Base-by-base conservation (phyloP, 2,113 vertebrate species). In the Paracyprichromis sp. region DNA sequence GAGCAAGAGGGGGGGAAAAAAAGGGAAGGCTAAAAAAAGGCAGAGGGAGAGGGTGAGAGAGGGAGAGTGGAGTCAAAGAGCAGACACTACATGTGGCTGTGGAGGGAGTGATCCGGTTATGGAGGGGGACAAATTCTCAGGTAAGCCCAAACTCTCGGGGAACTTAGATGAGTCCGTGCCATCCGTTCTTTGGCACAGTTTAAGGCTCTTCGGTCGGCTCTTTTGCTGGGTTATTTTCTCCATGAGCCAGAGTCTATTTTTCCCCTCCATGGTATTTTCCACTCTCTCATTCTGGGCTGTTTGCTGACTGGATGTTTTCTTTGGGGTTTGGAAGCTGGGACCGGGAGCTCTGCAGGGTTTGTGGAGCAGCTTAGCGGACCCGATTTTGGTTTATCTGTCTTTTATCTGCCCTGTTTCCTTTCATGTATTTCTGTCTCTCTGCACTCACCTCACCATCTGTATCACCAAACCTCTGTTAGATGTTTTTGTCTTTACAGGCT, bases 91-190 rank as follows among this genome's bases (percentile, higher is more conserved):
- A 97, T 97, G 96, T 97, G 96, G 96, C 96, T 96, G 96, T 96
- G 95, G 95, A 98, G 97, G 96, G 95, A 96, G 96, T 95, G 96
- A 92, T 34, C 93, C 91, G 95, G 96, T 95, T 93, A 99, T 99
- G 98, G 98, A 99, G 97, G 97, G 97, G 95, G 98, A 99, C 96
- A 98, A 97, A 96, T 98, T 99, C 95, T 97, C 98, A 98, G 98
- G 98, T 98, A 98, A 97, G 98, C 94, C 12, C 82, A 59, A 90
- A 88, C 80, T 86, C 50, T 82, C 56, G 8, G 52, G 83, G 90
- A 61, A 86, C 82, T 92, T 87, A 76, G 61, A 85, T 59, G 83
- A 80, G 13, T 57, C 61, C 11, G 7, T 4, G 19, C 34, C 57
- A 31, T 59, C 45, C 4, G 61, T n/a, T 43, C 5, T 53, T 71